Evolutionary conservation across 2,113 vertebrate genomes (phyloP).

Genomic region (Podarcis muralis): DNA sequence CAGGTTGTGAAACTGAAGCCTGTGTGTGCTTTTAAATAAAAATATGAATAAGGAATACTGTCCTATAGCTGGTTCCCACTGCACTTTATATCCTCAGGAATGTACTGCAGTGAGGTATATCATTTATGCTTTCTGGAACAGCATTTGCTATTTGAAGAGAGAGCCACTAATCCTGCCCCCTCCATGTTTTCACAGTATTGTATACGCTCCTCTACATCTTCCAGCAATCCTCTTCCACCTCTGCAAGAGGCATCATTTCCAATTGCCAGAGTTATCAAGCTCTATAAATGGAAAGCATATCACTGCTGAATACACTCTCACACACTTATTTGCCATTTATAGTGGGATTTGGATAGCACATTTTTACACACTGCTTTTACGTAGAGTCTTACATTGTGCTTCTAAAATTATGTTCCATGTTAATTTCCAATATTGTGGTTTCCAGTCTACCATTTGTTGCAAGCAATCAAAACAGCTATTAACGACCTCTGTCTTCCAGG

Average conservation of each 20-base stretch:
- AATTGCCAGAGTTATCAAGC: neutral
- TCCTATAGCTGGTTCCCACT: neutral
- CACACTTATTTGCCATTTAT: neutral
- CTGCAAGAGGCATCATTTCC: neutral
- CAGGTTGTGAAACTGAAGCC: constrained; percentile 28
- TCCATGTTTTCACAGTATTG: neutral
- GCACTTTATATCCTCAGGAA: neutral
- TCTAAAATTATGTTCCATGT: neutral
- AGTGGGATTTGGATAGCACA: neutral
- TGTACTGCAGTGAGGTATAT: neutral
- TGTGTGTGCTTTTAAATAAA: neutral
- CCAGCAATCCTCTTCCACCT: neutral
- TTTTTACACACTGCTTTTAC: neutral
- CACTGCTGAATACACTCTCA: neutral
- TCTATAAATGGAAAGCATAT: neutral
- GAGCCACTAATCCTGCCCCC: neutral
- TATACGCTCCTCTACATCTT: neutral
- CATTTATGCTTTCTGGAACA: neutral
- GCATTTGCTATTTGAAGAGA: neutral
- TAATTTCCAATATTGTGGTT: neutral
- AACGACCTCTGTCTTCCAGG: neutral
- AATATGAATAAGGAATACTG: neutral
- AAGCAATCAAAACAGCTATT: neutral
- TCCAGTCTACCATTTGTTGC: neutral
- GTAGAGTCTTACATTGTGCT: neutral